Conservation (phyloP, 2,888 invertebrate species). For the Ganaspis brasiliensis region DNA sequence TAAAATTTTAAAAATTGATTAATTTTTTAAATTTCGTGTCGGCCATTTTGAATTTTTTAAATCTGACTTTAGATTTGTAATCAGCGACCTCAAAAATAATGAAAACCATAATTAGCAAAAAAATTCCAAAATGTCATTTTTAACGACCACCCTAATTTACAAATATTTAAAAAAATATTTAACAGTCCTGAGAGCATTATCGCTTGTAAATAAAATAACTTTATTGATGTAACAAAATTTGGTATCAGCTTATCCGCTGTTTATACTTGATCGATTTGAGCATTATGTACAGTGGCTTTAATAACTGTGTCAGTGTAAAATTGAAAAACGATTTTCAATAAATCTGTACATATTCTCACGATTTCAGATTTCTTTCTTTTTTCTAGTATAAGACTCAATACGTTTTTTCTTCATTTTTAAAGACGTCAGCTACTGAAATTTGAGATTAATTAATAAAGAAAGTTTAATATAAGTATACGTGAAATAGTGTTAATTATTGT, state of each 20-base stretch:
- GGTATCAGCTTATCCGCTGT: neutral
- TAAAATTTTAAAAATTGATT: too few relatives aligned
- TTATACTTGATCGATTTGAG: neutral
- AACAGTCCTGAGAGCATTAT: neutral
- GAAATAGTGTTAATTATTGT: constrained; percentile 38
- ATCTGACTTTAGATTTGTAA: too few relatives aligned
- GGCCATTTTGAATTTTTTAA: too few relatives aligned
- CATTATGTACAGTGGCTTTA: neutral
- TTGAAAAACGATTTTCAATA: constrained; percentile 23
- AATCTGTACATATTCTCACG: constrained; percentile 32
- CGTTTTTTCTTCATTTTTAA: neutral
- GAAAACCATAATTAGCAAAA: too few relatives aligned
- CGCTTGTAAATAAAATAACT: constrained; percentile 18
- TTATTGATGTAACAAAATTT: neutral
- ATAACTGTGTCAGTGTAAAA: neutral
- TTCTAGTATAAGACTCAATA: neutral
- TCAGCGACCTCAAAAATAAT: too few relatives aligned
- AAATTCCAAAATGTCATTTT: too few relatives aligned
- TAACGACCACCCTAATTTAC: too few relatives aligned
- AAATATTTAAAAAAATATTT: too few relatives aligned
- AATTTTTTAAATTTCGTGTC: too few relatives aligned
- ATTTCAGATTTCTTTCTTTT: constrained; percentile 20
- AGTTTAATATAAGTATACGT: neutral
- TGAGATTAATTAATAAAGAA: neutral
- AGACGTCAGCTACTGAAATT: neutral